Conservation (phyloP, 2,113 vertebrate genomes). For the Cyrtonyx montezumae region DNA sequence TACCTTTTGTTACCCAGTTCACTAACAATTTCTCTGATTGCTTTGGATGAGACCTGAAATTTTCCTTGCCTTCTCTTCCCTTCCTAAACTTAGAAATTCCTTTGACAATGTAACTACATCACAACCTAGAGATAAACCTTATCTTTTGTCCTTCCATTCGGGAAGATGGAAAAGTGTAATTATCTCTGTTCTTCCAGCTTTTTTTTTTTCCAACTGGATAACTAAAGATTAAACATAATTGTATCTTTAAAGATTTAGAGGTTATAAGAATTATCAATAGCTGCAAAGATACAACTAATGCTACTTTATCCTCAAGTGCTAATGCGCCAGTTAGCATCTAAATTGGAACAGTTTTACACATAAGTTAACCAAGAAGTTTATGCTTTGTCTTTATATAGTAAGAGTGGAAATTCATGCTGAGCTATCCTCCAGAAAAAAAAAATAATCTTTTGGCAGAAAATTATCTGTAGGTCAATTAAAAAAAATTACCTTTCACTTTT, state of each 20-base stretch:
- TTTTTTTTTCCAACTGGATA: neutral
- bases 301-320: slow-evolving; percentile 39
- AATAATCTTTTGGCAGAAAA: neutral
- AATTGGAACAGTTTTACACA: neutral
- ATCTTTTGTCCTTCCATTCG: neutral
- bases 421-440: neutral
- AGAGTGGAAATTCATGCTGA: neutral
- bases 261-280: slow-evolving; percentile 29
- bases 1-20: neutral
- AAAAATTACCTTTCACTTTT: neutral
- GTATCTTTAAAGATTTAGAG: neutral
- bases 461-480: neutral
- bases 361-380: slow-evolving; percentile 41
- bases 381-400: neutral
- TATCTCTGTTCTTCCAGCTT: neutral
- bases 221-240: neutral
- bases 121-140: neutral
- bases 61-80: neutral
- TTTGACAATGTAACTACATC: neutral
- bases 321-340: neutral
- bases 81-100: neutral
- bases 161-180: neutral
- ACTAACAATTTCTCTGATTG: neutral
- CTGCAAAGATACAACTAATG: slow-evolving; percentile 15
- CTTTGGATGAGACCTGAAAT: neutral